Conservation (phyloP, 2,113 vertebrate genomes). For the Zingel zingel region DNA sequence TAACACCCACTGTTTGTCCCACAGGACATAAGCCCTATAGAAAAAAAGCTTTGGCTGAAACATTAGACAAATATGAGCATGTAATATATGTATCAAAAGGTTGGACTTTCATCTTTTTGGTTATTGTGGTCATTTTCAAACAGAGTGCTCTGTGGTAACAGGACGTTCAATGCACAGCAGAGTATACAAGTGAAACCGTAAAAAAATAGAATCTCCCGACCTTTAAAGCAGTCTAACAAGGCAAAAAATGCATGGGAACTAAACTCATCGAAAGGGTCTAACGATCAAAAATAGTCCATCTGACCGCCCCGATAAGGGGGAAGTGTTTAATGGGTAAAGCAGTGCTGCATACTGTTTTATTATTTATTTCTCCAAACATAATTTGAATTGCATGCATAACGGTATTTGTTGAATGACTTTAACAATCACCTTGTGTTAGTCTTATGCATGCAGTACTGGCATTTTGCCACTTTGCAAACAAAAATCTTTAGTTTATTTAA, state of each 20-base stretch:
- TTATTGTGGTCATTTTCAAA: neutral
- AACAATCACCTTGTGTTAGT: no score
- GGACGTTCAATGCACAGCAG: neutral
- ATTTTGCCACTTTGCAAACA: neutral
- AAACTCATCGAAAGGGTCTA: neutral
- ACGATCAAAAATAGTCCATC: neutral
- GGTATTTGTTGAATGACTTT: neutral
- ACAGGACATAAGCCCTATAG: neutral
- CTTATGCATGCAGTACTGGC: no score
- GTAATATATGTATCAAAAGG: neutral
- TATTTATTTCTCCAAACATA: neutral
- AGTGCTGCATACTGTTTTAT: neutral
- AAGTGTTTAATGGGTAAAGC: neutral
- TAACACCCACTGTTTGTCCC: neutral
- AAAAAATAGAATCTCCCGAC: conserved; percentile 1
- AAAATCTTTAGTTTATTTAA: neutral
- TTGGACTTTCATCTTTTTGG: neutral
- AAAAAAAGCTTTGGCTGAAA: neutral
- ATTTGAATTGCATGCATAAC: neutral
- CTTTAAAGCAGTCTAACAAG: conserved; percentile 1
- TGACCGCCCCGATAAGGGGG: neutral
- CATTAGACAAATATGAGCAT: neutral
- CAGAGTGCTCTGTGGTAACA: neutral
- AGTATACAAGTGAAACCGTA: neutral
- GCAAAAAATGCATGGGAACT: neutral